Evolutionary conservation across 2,113 vertebrate species (phyloP).

Genomic region (Salvator merianae): DNA sequence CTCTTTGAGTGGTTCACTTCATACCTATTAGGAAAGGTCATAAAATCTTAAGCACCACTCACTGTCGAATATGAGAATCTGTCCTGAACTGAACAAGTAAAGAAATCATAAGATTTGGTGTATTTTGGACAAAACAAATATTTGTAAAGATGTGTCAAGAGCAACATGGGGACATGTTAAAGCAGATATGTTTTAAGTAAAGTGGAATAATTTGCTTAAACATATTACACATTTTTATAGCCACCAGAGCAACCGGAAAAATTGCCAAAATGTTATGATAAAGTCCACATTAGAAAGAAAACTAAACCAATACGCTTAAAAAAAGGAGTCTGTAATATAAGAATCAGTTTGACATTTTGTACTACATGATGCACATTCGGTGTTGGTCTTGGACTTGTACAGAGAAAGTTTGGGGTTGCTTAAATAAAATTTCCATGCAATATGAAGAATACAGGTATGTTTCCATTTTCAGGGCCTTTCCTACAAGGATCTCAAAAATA

Average conservation of each 20-base stretch:
- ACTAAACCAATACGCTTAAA: slow-evolving; percentile 61
- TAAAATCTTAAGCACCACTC: too few species aligned
- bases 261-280: slow-evolving; percentile 56
- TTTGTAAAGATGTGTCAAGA: slow-evolving; percentile 49
- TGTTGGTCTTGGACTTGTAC: not conserved
- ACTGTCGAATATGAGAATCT: too few species aligned
- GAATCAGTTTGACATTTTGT: too few species aligned
- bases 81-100: too few species aligned
- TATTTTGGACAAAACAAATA: slow-evolving; percentile 40
- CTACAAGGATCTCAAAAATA: slow-evolving; percentile 34
- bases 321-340: not conserved
- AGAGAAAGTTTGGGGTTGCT: not conserved
- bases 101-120: not conserved
- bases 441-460: not conserved
- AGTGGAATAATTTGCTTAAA: slow-evolving; percentile 50
- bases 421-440: not conserved
- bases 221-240: slow-evolving; percentile 46
- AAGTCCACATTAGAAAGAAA: slow-evolving; percentile 47
- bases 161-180: slow-evolving; percentile 51
- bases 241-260: slow-evolving; percentile 55
- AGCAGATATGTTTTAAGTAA: slow-evolving; percentile 48
- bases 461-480: not conserved
- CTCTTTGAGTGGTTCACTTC: too few species aligned
- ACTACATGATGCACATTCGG: not conserved
- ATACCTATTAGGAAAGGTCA: too few species aligned